phyloP scores from a whole-genome alignment of 1,140 invertebrate genomes.

The Cephus cinctus region DNA sequence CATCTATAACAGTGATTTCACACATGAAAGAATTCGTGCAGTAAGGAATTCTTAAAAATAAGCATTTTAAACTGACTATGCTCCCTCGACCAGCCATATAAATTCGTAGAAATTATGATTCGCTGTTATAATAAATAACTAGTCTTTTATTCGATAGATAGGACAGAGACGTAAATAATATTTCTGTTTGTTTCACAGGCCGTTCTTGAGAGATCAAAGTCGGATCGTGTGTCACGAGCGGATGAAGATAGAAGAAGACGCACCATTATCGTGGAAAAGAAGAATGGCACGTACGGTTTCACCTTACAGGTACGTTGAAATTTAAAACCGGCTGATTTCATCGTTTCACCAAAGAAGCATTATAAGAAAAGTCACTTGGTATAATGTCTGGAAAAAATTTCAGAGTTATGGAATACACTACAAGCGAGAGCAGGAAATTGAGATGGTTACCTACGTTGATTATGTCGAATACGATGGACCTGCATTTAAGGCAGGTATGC shows the following conservation, averaged over 20 bases:
- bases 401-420: constrained; percentile 96
- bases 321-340: no score
- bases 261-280: constrained; percentile 89
- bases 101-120: not conserved
- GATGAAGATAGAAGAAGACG: constrained; percentile 81
- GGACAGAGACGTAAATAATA: no score
- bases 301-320: constrained; percentile 84
- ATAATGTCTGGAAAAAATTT: no score
- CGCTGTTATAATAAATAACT: not conserved
- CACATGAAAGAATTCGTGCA: not conserved
- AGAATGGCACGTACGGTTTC: constrained; percentile 89
- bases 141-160: no score
- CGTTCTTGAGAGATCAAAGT: constrained; percentile 78
- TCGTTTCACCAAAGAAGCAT: no score
- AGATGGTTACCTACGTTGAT: constrained; percentile 95
- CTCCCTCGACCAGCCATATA: not conserved
- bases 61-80: not conserved
- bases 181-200: constrained; percentile 53
- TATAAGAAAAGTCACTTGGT: no score
- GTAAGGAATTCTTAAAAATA: not conserved
- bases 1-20: not conserved
- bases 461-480: constrained; percentile 91
- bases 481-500: constrained; percentile 87
- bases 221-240: constrained; percentile 75
- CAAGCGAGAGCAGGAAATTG: constrained; percentile 84